Base-by-base conservation (phyloP, 2,888 invertebrate genomes). In the Synanthedon myopaeformis region DNA sequence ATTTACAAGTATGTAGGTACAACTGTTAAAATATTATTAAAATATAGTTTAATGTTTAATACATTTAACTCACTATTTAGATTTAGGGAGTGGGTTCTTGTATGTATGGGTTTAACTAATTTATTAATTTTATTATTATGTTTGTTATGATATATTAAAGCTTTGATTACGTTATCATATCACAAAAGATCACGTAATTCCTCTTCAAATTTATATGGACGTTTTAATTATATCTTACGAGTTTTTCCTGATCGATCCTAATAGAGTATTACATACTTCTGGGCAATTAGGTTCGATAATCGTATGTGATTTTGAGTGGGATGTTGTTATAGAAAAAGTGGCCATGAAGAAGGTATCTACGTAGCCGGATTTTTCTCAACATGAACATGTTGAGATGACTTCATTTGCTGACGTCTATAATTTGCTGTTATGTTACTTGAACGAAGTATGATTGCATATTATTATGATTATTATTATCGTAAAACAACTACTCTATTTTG, bases 301-400 rank as follows among this genome's bases (percentile, higher is more conserved):
- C 61, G 64, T 10, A 35, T 35, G 35, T 35, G 35, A 35, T 57
- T 55, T 55, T 55, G 61, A 74, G 70, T 71, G 68, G 76, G 76
- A 79, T 74, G 76, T 65, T 70, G 61, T 60, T 57, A 57, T 69
- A 76, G 77, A 85, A 86, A 83, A 85, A 82, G 82, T 82, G 84
- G 58, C 86, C 83, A 69, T 84, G 85, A 70, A 70, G 64, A 35
- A 35, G 35, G 6, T 35, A 35, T 76, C 74, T 73, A 76, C 66
- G 68, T 78, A 81, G 78, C 83, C 86, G 85, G 85, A 84, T 86
- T 81, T 79, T 72, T 74, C 67, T 67, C 67, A 35, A 35, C 35
- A 66, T 70, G 62, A 69, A 69, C 69, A 69, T 65, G 68, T 60
- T 66, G 64, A 59, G 67, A 82, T 85, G 79, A 85, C 74, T 79